These are phyloP conservation scores for Cheiracanthium punctorium DNA, from an alignment of 2,888 invertebrate species.

Conservation along the genomic window DNA sequence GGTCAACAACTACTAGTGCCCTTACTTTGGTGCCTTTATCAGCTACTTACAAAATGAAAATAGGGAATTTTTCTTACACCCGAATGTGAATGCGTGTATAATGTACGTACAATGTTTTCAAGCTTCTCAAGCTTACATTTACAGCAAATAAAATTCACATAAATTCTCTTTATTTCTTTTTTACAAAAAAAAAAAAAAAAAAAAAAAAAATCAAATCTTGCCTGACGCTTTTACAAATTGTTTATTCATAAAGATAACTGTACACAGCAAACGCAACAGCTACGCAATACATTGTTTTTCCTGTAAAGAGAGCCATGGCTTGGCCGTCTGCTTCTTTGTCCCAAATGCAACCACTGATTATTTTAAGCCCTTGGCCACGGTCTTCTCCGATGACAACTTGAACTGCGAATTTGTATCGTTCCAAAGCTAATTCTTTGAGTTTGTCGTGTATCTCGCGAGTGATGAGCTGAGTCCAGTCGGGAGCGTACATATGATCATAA, in stretches of 20 bases:
- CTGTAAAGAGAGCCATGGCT: neutral
- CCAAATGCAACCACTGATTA: neutral
- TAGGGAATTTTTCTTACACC: too few relatives aligned
- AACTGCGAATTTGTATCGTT: neutral
- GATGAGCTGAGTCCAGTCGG: conserved; percentile 27
- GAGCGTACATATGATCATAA: conserved; percentile 43
- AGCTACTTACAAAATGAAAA: too few relatives aligned
- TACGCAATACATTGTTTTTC: neutral
- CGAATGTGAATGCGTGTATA: too few relatives aligned
- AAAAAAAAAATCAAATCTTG: too few relatives aligned
- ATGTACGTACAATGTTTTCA: too few relatives aligned
- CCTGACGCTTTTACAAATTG: too few relatives aligned
- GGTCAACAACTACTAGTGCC: too few relatives aligned
- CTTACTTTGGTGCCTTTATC: too few relatives aligned
- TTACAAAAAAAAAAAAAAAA: too few relatives aligned
- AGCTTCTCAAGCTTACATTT: too few relatives aligned
- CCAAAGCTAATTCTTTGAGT: conserved; percentile 16
- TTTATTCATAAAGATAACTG: neutral
- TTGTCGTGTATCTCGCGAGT: conserved; percentile 33
- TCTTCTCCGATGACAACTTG: conserved; percentile 16
- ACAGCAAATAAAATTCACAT: too few relatives aligned
- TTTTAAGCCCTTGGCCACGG: neutral
- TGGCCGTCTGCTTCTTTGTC: neutral
- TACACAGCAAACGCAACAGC: neutral
- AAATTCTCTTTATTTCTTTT: too few relatives aligned